Conservation (phyloP, 2,797 vertebrate species). For the Arctocebus calabarensis region DNA sequence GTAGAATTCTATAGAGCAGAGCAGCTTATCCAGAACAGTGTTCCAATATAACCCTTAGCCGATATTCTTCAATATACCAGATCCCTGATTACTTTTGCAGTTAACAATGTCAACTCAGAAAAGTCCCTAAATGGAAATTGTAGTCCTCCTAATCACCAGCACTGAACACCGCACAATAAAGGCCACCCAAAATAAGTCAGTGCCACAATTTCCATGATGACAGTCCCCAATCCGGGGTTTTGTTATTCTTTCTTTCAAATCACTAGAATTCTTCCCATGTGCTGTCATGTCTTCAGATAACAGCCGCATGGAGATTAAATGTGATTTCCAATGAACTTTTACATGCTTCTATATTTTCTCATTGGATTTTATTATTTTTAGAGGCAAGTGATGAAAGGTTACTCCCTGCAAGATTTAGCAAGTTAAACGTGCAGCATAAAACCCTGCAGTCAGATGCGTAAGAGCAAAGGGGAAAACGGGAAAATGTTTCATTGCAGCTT, state of each 20-base stretch:
- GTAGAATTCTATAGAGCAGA: neutral
- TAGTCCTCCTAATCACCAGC: constrained; percentile 62
- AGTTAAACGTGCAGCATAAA: constrained; percentile 61
- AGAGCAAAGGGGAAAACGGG: constrained; percentile 55
- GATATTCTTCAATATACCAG: constrained; percentile 71
- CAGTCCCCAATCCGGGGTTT: constrained; percentile 19
- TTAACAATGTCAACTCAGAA: constrained; percentile 67
- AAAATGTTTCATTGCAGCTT: constrained; percentile 67
- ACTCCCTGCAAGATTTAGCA: constrained; percentile 71
- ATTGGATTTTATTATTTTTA: constrained; percentile 71
- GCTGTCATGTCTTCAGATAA: constrained; percentile 68
- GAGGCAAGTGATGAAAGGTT: constrained; percentile 77
- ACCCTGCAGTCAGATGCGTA: constrained; percentile 33
- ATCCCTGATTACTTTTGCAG: constrained; percentile 81
- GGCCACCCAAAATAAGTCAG: constrained; percentile 70
- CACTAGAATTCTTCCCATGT: neutral
- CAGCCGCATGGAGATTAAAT: constrained; percentile 50
- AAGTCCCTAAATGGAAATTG: constrained; percentile 62
- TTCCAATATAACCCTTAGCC: constrained; percentile 57
- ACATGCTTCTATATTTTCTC: constrained; percentile 66
- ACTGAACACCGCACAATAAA: constrained; percentile 61
- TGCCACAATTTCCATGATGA: constrained; percentile 65
- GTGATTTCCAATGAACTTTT: constrained; percentile 67
- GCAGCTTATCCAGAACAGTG: neutral
- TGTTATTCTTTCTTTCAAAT: constrained; percentile 66